phyloP scores from a whole-genome alignment of 2,113 vertebrate genomes.

The Alligator mississippiensis region DNA sequence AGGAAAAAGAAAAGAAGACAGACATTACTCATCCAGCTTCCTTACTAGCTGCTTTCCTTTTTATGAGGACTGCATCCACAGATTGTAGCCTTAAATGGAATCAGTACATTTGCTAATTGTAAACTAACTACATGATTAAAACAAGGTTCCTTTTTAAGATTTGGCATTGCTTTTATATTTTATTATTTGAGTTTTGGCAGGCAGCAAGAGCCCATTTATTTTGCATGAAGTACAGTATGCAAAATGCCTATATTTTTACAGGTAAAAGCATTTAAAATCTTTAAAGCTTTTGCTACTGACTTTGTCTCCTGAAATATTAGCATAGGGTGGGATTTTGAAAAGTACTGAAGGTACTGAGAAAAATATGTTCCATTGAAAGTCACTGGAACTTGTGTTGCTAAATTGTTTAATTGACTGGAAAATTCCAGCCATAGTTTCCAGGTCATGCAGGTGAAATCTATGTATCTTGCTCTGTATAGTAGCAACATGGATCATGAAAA shows the following conservation, averaged over 20 bases:
- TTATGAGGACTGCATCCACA: conserved; percentile 3
- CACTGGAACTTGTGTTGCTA: background rate
- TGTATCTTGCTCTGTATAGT: conserved; percentile 30
- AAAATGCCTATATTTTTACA: background rate
- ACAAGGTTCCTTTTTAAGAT: background rate
- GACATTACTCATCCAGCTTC: background rate
- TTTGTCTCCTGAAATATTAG: background rate
- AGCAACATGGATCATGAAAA: conserved; percentile 36
- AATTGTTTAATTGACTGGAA: conserved; percentile 33
- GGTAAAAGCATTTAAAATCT: background rate
- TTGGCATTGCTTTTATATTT: background rate
- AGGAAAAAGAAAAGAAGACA: background rate
- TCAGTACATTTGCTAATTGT: background rate
- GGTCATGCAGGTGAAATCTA: background rate
- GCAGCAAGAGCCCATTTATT: background rate
- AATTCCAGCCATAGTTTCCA: conserved; percentile 57
- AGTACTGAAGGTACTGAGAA: conserved; percentile 20
- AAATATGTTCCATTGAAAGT: conserved; percentile 27
- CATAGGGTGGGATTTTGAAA: background rate
- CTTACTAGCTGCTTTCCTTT: background rate
- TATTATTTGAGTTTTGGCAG: conserved; percentile 12
- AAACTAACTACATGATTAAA: conserved; percentile 26
- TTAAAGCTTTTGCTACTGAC: background rate
- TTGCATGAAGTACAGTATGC: background rate
- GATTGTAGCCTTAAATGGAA: conserved; percentile 64